phyloP scores from a whole-genome alignment of 92 coral and sea anemone genomes.

The Epizoanthus ramosus region DNA sequence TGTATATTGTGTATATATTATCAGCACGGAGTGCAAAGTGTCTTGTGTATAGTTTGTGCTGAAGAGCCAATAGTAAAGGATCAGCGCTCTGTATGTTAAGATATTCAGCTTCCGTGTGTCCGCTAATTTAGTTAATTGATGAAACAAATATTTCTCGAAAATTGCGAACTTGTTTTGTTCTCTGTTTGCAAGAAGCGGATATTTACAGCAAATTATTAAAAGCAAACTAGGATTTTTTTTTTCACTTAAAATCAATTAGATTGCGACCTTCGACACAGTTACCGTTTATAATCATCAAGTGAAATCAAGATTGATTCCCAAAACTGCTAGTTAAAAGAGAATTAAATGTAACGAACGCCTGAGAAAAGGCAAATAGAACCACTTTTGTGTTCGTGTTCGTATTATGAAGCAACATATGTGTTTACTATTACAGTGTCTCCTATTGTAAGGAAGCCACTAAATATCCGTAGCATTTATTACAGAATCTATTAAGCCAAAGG shows the following conservation, averaged over 20 bases:
- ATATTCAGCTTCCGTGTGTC: not conserved
- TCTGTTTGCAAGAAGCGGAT: not conserved
- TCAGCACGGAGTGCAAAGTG: too few relatives aligned
- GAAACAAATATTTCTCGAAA: not conserved
- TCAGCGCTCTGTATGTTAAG: too few relatives aligned
- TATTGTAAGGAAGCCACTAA: not conserved
- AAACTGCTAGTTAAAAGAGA: too few relatives aligned
- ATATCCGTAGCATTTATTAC: not conserved
- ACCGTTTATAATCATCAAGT: too few relatives aligned
- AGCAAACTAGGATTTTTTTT: not conserved
- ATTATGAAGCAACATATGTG: not conserved
- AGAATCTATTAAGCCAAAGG: slow-evolving; percentile 1
- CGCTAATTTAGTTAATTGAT: not conserved
- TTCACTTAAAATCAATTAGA: not conserved
- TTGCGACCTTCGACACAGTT: slow-evolving; percentile 3
- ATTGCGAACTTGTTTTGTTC: slow-evolving; percentile 25
- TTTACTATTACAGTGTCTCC: too few relatives aligned
- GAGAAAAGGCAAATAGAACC: not conserved
- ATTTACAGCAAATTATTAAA: slow-evolving; percentile 9
- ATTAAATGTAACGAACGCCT: not conserved
- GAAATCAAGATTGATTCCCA: too few relatives aligned
- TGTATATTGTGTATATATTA: too few relatives aligned
- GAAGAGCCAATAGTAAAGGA: too few relatives aligned
- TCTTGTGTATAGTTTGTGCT: too few relatives aligned
- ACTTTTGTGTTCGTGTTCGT: not conserved